phyloP scores from a whole-genome alignment of 2,888 invertebrate species.

The Cheilosia scutellata region DNA sequence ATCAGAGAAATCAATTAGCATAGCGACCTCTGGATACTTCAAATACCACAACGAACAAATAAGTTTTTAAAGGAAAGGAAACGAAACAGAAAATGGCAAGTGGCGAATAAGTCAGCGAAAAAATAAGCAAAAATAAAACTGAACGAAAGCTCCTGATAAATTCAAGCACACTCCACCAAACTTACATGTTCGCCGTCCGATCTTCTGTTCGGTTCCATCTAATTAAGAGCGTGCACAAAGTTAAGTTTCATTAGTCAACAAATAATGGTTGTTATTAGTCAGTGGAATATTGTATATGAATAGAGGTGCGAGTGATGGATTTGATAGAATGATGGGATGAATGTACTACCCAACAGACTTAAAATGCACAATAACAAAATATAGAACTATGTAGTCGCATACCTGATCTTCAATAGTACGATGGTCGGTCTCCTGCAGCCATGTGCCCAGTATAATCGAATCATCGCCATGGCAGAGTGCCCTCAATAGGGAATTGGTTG shows the following conservation, averaged over 20 bases:
- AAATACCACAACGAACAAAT: constrained; percentile 11
- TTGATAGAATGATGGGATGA: constrained; percentile 2
- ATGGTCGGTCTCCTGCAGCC: constrained; percentile 98
- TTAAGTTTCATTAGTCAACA: constrained; percentile 48
- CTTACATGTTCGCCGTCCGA: constrained; percentile 93
- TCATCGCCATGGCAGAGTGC: constrained; percentile 95
- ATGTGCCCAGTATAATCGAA: constrained; percentile 96
- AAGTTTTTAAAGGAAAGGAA: constrained; percentile 9
- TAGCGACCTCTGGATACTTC: background rate
- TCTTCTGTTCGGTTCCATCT: constrained; percentile 94
- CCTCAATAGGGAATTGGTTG: constrained; percentile 92
- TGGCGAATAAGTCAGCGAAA: constrained; percentile 34
- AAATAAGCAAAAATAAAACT: constrained; percentile 31
- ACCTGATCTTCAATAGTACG: constrained; percentile 99
- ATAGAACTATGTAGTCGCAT: constrained; percentile 65
- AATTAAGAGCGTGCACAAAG: constrained; percentile 77
- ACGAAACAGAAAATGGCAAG: constrained; percentile 37
- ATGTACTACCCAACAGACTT: constrained; percentile 27
- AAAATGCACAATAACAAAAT: background rate
- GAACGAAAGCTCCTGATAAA: constrained; percentile 38
- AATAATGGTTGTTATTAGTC: constrained; percentile 4
- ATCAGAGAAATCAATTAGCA: constrained; percentile 57
- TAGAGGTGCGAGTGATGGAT: constrained; percentile 4
- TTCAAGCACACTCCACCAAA: constrained; percentile 79
- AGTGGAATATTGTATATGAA: background rate